phyloP scores from a whole-genome alignment of 2,797 vertebrate species.

The Dicrostonyx torquatus region DNA sequence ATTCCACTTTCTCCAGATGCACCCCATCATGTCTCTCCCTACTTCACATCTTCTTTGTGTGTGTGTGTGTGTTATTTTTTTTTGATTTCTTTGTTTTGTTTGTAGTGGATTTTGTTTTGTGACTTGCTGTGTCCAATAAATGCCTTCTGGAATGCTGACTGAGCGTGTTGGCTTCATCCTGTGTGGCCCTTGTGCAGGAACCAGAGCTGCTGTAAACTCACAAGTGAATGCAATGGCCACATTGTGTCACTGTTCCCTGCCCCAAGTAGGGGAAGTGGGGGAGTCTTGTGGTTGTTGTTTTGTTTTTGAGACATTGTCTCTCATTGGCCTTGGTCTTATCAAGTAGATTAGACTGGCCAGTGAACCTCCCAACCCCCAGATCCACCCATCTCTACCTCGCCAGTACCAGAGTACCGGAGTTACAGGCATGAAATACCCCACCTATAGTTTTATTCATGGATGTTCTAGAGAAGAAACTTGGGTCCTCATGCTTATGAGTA shows the following conservation, averaged over 20 bases:
- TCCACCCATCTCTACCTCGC: not conserved
- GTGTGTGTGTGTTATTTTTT: not conserved
- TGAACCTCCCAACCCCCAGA: not conserved
- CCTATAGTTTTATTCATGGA: not conserved
- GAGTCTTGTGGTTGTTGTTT: not conserved
- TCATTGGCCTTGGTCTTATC: not conserved
- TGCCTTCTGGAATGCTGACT: too few species aligned
- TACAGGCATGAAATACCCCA: not conserved
- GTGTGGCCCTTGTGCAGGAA: not conserved
- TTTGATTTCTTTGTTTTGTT: not conserved
- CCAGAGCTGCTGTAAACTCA: not conserved
- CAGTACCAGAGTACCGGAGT: not conserved
- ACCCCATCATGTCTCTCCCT: not conserved
- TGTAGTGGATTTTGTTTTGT: not conserved
- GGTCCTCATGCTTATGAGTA: not conserved
- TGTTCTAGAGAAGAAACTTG: not conserved
- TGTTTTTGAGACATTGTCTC: not conserved
- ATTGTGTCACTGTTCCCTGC: not conserved
- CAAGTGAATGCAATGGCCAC: too few species aligned
- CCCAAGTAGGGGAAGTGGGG: rapidly evolving
- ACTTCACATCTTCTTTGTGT: not conserved
- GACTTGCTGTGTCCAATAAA: rapidly evolving
- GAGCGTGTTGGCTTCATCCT: not conserved
- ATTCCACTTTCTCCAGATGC: not conserved
- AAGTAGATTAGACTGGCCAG: not conserved